Evolutionary conservation across 64 coral and sea anemone species (phyloP), one percentile per base, ranked within the genome.

Genomic region (Montipora sp.): DNA sequence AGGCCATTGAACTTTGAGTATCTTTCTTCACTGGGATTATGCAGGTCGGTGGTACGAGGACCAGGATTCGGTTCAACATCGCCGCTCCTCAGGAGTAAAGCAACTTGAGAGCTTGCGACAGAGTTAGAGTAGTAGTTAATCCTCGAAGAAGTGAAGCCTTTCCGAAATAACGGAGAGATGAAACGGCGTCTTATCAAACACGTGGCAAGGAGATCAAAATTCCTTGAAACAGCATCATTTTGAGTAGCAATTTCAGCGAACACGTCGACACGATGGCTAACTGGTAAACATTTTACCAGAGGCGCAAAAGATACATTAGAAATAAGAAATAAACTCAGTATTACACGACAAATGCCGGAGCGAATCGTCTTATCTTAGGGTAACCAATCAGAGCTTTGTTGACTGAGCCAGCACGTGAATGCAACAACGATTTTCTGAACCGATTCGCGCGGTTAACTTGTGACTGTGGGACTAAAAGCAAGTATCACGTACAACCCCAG

Each of bases 91-190:
- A 73, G 4, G 19, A 73, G n/a, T 20, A 73, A 22, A 20, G 11
- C 15, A 73, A 73, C 71, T 5, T 73, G 71, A 73, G 0, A 73
- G 71, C 24, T 73, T 73, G 71, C 71, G 18, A 73, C 18, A 43
- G 71, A 73, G 10, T 78, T 75, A 27, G 73, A 23, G 73, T 75
- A 24, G 13, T 24, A 78, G 13, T 77, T 77, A 24, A 77, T 77
- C 44, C 75, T 77, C 75, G 75, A 77, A 77, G 75, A 77, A 43
- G 75, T 77, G 75, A 77, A 77, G 9, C 75, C 75, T 77, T 77
- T 49, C 44, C 44, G 44, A 77, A 46, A 16, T 77, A 77, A 45
- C 75, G 36, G 75, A 48, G 75, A 47, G 75, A 77, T 47, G 44
- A 46, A 57, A 4, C 53, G 53, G 53, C 53, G 53, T 47, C 75